Conservation (phyloP, 1,140 invertebrate genomes). For the Cardiocondyla obscurior region DNA sequence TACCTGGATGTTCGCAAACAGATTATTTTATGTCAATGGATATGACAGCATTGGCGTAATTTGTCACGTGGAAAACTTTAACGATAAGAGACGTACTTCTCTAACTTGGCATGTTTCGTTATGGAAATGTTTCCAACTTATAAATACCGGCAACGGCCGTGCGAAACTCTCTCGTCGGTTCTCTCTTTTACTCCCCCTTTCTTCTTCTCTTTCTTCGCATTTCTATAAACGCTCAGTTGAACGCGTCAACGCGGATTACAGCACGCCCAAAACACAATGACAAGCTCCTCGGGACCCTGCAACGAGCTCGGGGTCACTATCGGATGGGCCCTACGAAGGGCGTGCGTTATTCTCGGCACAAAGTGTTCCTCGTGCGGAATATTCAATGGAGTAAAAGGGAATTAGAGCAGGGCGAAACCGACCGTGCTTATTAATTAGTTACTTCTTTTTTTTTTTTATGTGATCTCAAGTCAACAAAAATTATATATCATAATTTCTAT, state of each 20-base stretch:
- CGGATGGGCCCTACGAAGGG: slow-evolving; percentile 45
- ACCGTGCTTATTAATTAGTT: slow-evolving; percentile 24
- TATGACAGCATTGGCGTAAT: neutral
- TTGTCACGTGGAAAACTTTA: neutral
- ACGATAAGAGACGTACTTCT: neutral
- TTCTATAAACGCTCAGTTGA: slow-evolving; percentile 43
- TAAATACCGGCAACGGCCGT: slow-evolving; percentile 39
- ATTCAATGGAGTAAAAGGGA: slow-evolving; percentile 60
- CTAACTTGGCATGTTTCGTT: slow-evolving; percentile 32
- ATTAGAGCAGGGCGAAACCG: slow-evolving; percentile 50
- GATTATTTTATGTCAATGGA: neutral
- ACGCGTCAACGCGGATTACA: slow-evolving; percentile 56
- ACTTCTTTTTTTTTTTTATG: slow-evolving; percentile 4
- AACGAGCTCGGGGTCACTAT: slow-evolving; percentile 50
- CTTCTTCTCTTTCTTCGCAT: slow-evolving; percentile 60
- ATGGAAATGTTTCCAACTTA: slow-evolving; percentile 17
- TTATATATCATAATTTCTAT: neutral
- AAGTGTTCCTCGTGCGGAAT: slow-evolving; percentile 54
- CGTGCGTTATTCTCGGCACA: slow-evolving; percentile 40
- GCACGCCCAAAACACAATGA: slow-evolving; percentile 69
- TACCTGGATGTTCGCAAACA: neutral
- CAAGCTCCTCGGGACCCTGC: slow-evolving; percentile 37
- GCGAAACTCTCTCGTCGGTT: slow-evolving; percentile 35
- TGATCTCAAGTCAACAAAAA: neutral
- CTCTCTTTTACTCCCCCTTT: slow-evolving; percentile 60